A percentile compares a stretch with the other conserved stretches of the same genome.
These are phyloP conservation scores for Amblyteles armatorius DNA, from an alignment of 2,888 invertebrate species.

Conservation along the genomic window DNA sequence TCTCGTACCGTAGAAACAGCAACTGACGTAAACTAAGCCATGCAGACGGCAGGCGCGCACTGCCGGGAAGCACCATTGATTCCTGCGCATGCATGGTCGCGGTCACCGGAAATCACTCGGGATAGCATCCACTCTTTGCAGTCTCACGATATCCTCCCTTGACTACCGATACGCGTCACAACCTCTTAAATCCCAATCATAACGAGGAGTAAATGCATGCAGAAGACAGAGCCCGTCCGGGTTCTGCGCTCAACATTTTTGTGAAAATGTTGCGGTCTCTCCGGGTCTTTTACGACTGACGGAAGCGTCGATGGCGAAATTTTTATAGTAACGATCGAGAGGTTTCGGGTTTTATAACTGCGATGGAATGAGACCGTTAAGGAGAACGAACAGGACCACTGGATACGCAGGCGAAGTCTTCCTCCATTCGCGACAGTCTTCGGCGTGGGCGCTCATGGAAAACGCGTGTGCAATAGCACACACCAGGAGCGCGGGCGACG, in stretches of 20 bases:
- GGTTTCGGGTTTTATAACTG: constrained; percentile 69
- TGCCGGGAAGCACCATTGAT: not conserved
- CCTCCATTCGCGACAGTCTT: constrained; percentile 29
- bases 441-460: constrained; percentile 50
- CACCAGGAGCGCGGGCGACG: constrained; percentile 33
- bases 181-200: constrained; percentile 6
- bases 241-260: constrained; percentile 7
- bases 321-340: constrained; percentile 70
- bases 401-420: constrained; percentile 1
- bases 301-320: constrained; percentile 61
- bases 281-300: constrained; percentile 52
- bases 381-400: constrained; percentile 43
- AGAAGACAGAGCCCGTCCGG: not conserved
- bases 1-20: constrained; percentile 20
- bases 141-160: not conserved
- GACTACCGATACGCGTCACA: not conserved
- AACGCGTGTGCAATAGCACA: constrained; percentile 42
- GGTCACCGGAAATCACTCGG: constrained; percentile 11
- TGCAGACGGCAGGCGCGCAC: not conserved
- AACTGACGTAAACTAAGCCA: constrained; percentile 21
- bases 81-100: not conserved
- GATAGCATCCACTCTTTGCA: not conserved
- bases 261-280: constrained; percentile 42
- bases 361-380: constrained; percentile 44
- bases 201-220: constrained; percentile 5